Evolutionary conservation across 1,140 invertebrate genomes (phyloP).

Genomic region (Cepaea nemoralis): DNA sequence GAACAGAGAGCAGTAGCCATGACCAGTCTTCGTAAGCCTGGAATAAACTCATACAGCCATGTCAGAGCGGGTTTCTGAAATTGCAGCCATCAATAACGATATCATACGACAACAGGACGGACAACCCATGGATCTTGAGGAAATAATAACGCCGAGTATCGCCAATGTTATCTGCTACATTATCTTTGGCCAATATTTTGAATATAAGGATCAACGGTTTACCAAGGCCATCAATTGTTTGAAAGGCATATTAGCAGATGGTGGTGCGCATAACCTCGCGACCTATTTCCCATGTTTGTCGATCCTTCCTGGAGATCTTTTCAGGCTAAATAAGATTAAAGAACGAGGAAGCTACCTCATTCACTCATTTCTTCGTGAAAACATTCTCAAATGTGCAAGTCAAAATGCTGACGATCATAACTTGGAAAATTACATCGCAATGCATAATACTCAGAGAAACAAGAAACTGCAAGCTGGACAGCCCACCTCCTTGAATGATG

Average conservation of each 20-base stretch:
- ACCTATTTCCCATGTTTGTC: neutral
- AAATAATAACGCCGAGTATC: neutral
- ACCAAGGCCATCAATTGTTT: neutral
- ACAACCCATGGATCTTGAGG: neutral
- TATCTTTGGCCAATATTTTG: neutral
- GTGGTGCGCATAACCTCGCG: too few species aligned
- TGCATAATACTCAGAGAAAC: neutral
- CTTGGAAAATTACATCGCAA: neutral
- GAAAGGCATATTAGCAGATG: neutral
- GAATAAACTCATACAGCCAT: neutral
- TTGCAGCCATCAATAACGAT: neutral
- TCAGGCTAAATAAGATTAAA: neutral
- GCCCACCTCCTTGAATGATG: neutral
- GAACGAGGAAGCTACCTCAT: neutral
- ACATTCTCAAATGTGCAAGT: neutral
- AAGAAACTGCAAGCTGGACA: neutral
- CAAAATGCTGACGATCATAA: too few species aligned
- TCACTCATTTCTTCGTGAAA: neutral
- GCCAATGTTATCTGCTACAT: neutral
- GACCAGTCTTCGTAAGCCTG: neutral
- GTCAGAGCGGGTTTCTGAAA: neutral
- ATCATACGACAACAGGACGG: neutral
- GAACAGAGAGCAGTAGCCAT: conserved; percentile 10
- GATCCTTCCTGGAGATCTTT: neutral
- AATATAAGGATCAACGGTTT: neutral